Conservation (phyloP, 2,797 vertebrate species). For the Lepilemur ruficaudatus region DNA sequence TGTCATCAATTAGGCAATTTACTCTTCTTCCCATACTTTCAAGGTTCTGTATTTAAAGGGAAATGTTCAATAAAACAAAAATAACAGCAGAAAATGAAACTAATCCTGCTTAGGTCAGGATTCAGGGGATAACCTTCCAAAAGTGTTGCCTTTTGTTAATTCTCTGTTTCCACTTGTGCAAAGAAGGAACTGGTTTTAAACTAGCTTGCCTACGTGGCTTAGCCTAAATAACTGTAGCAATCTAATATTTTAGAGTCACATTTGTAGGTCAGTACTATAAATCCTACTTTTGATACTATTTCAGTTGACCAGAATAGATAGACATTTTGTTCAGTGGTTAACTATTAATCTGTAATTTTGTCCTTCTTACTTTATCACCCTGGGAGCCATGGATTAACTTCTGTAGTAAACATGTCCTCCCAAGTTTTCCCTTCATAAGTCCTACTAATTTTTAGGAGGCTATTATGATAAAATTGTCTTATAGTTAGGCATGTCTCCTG, state of each 20-base stretch:
- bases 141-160: constrained; percentile 10
- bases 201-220: not conserved
- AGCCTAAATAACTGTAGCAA: not conserved
- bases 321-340: not conserved
- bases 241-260: not conserved
- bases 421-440: not conserved
- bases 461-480: not conserved
- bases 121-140: not conserved
- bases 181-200: constrained; percentile 31
- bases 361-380: not conserved
- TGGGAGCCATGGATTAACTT: not conserved
- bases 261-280: not conserved
- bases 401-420: not conserved
- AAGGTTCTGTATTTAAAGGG: not conserved
- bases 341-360: constrained; percentile 16
- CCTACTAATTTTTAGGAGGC: not conserved
- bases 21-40: not conserved
- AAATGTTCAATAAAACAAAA: not conserved
- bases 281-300: not conserved
- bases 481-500: not conserved
- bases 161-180: constrained; percentile 33
- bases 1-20: not conserved
- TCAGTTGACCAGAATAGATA: not conserved
- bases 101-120: not conserved
- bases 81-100: not conserved